Evolutionary conservation across 2,113 vertebrate genomes (phyloP).

Genomic region (Rhadina sibilatrix): DNA sequence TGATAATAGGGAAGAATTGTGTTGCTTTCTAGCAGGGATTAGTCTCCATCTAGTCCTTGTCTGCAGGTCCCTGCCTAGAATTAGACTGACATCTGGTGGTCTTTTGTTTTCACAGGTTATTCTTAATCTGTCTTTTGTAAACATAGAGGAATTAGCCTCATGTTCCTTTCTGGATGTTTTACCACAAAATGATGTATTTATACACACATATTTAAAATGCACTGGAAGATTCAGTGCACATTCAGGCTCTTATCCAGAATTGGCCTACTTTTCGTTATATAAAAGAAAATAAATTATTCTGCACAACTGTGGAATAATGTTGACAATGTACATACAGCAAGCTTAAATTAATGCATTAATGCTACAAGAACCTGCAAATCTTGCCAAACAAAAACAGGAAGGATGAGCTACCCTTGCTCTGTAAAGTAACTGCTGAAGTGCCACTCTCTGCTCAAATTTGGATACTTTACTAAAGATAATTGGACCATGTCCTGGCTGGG

Average conservation of each 20-base stretch:
- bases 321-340: background rate
- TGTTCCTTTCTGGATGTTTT: conserved; percentile 8
- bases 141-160: background rate
- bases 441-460: background rate
- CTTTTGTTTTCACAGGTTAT: conserved; percentile 28
- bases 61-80: conserved; percentile 30
- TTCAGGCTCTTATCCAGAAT: background rate
- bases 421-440: background rate
- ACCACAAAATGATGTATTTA: background rate
- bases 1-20: background rate
- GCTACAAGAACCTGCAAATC: background rate
- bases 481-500: background rate
- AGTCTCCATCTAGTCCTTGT: conserved; percentile 27
- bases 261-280: background rate
- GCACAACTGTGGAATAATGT: background rate
- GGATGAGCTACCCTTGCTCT: background rate
- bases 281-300: background rate
- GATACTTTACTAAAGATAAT: background rate
- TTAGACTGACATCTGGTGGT: conserved; percentile 62
- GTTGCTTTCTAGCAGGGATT: background rate
- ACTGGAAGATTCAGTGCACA: background rate
- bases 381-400: background rate
- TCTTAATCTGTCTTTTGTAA: conserved; percentile 39
- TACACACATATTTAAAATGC: background rate
- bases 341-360: background rate